Evolutionary conservation across 2,113 vertebrate species (phyloP).

Genomic region (Marcusenius ussheri): DNA sequence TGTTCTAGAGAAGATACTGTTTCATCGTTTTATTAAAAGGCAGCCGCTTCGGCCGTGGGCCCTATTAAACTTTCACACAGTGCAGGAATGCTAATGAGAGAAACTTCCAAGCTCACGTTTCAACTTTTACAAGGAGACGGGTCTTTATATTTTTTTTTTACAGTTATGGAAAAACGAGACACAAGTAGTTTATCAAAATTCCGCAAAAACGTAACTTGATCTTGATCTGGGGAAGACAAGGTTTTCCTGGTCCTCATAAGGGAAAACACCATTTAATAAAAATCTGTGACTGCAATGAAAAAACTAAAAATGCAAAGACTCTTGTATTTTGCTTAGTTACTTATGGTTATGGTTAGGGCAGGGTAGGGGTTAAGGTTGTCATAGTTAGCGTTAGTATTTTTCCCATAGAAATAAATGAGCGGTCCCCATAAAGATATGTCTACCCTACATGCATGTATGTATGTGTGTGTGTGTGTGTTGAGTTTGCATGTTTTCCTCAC

Average conservation of each 20-base stretch:
- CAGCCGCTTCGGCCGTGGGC: background rate
- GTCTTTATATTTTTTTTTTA: background rate
- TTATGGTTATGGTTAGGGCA: too few species aligned
- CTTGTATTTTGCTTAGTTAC: too few species aligned
- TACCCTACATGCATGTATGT: background rate
- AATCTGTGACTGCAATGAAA: too few species aligned
- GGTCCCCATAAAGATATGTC: too few species aligned
- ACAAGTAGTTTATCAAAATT: background rate
- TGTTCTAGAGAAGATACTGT: background rate
- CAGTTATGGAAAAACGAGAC: background rate
- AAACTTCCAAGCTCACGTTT: background rate
- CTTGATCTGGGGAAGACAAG: background rate
- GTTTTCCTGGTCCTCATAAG: background rate
- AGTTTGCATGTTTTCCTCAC: background rate
- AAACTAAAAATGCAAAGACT: too few species aligned
- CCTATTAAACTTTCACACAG: background rate
- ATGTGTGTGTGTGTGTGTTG: background rate
- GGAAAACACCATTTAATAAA: too few species aligned
- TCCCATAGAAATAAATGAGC: too few species aligned
- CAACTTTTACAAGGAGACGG: background rate
- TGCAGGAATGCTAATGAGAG: background rate
- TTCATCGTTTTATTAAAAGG: background rate
- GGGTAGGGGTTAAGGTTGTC: too few species aligned
- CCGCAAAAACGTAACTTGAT: background rate
- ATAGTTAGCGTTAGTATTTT: too few species aligned